Percentiles rank a stretch among this genome's conserved stretches.
Conservation (phyloP, 2,888 invertebrate genomes). For the Steinernema scapterisci region DNA sequence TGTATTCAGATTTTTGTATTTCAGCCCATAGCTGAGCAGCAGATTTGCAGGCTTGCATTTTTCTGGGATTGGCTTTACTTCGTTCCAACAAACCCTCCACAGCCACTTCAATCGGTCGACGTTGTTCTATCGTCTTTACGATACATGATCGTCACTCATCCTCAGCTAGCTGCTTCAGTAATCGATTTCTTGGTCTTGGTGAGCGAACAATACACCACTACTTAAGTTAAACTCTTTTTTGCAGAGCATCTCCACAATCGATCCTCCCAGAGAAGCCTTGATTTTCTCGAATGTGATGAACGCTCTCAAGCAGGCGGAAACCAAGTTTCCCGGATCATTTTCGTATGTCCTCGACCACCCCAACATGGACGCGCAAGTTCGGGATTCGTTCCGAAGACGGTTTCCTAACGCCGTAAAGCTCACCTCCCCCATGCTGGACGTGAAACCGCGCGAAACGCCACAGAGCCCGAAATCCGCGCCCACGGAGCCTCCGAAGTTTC, state of each 20-base stretch:
- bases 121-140: slow-evolving; percentile 37
- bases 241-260: slow-evolving; percentile 20
- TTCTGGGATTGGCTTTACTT: slow-evolving; percentile 93
- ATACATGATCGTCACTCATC: not conserved
- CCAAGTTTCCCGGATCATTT: not conserved
- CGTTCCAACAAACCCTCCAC: slow-evolving; percentile 76
- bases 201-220: not conserved
- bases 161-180: slow-evolving; percentile 35
- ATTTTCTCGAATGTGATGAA: not conserved
- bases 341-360: not conserved
- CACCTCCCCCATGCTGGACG: not conserved
- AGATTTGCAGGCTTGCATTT: slow-evolving; percentile 82
- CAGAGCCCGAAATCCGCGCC: not conserved
- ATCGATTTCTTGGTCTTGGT: slow-evolving; percentile 41
- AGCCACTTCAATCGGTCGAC: slow-evolving; percentile 17
- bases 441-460: not conserved
- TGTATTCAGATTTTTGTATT: not conserved
- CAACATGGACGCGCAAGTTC: not conserved
- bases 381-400: slow-evolving; percentile 1
- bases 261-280: slow-evolving; percentile 29
- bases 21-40: slow-evolving; percentile 44
- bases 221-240: too few species aligned
- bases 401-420: not conserved
- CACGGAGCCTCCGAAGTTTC: not conserved
- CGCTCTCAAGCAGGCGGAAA: not conserved